Evolutionary conservation across 1,140 invertebrate genomes (phyloP).

Genomic region (Pseudomyrmex pallidus): DNA sequence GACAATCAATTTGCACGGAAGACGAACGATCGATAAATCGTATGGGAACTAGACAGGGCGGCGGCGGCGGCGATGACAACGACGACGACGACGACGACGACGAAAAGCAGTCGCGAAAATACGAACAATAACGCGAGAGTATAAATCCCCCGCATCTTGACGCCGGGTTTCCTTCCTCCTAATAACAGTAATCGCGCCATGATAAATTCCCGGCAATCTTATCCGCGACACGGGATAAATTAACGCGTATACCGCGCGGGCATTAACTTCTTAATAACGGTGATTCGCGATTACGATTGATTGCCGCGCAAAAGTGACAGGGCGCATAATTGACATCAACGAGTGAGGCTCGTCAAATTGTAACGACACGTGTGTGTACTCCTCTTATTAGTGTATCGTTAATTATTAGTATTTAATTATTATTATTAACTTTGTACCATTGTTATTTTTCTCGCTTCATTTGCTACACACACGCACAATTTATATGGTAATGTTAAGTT

Average conservation of each 20-base stretch:
- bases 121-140: not conserved
- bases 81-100: no score
- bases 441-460: no score
- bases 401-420: not conserved
- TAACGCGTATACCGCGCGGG: not conserved
- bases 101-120: constrained; percentile 31
- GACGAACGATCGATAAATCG: constrained; percentile 4
- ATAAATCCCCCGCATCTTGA: constrained; percentile 39
- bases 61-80: no score
- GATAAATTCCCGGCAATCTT: constrained; percentile 23
- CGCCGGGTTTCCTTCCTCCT: not conserved
- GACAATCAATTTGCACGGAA: constrained; percentile 32
- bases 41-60: not conserved
- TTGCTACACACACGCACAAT: no score
- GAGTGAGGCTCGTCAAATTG: not conserved
- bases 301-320: not conserved
- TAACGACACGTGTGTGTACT: not conserved
- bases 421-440: no score
- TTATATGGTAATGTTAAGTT: no score
- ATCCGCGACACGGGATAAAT: constrained; percentile 20
- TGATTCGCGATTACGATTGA: constrained; percentile 9
- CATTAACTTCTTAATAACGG: constrained; percentile 25
- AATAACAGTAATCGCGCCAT: not conserved
- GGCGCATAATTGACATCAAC: constrained; percentile 9
- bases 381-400: not conserved